phyloP scores from a whole-genome alignment of 2,888 invertebrate species.

The Machimus atricapillus region DNA sequence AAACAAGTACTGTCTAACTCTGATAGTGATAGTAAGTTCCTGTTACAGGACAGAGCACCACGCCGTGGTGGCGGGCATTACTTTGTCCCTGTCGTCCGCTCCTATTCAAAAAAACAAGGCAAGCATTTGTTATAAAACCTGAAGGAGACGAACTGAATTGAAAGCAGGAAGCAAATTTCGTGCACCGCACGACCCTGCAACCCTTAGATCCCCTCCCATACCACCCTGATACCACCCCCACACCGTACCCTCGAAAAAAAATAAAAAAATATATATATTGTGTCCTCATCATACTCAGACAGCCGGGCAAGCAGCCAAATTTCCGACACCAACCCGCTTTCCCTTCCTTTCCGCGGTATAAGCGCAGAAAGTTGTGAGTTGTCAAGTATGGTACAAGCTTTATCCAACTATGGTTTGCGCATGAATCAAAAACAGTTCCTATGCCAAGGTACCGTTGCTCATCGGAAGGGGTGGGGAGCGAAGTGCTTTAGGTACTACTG shows the following conservation, averaged over 20 bases:
- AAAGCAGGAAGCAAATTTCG: conserved; percentile 1
- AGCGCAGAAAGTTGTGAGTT: background rate
- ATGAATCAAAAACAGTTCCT: background rate
- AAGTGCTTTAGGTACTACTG: background rate
- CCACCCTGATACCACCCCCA: background rate
- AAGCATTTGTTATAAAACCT: background rate
- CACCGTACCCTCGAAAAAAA: too few relatives aligned
- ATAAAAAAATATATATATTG: background rate
- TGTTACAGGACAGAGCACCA: background rate
- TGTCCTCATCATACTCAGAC: background rate
- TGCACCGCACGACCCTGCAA: background rate
- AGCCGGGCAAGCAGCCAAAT: conserved; percentile 15
- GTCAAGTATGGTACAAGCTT: background rate
- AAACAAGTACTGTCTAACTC: background rate
- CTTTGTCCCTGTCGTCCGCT: conserved; percentile 3
- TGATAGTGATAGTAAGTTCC: background rate
- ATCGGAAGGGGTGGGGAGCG: background rate
- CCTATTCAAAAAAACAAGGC: background rate
- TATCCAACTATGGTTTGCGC: background rate
- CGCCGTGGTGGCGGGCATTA: background rate
- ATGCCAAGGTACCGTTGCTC: background rate
- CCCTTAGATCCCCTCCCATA: too few relatives aligned
- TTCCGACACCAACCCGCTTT: background rate
- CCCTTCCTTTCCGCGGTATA: background rate
- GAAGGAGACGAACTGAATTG: background rate